These are phyloP conservation scores for Thunnus thynnus DNA, from an alignment of 2,113 vertebrate genomes.

Conservation along the genomic window DNA sequence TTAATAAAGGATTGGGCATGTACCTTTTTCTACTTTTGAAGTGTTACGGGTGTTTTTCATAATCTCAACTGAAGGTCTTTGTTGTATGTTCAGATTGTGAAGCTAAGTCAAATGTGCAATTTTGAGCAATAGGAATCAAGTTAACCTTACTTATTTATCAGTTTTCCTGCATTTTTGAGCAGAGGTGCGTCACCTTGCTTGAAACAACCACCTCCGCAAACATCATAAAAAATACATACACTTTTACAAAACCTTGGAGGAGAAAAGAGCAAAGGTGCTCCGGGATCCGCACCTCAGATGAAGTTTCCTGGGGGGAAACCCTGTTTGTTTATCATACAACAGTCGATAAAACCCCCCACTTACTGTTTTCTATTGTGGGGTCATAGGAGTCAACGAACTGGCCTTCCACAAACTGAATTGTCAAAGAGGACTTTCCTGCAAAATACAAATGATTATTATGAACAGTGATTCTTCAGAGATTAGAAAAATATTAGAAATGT, in stretches of 20 bases:
- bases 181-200: background rate
- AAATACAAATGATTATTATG: constrained; percentile 43
- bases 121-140: background rate
- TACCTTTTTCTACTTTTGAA: too few species aligned
- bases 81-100: background rate
- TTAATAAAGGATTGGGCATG: too few species aligned
- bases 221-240: background rate
- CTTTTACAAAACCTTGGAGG: background rate
- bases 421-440: constrained; percentile 98
- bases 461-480: background rate
- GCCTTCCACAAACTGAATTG: constrained; percentile 99
- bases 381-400: constrained; percentile 99
- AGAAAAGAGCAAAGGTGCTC: background rate
- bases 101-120: background rate
- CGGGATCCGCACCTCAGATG: background rate
- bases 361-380: constrained; percentile 99
- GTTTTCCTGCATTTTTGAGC: background rate
- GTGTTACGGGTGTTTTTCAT: too few species aligned
- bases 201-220: background rate
- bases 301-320: background rate
- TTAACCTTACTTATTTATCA: background rate
- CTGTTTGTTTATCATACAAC: background rate
- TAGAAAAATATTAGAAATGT: background rate
- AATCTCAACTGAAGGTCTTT: too few species aligned
- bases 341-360: constrained; percentile 74